Percentiles rank a stretch among this genome's conserved stretches.
Evolutionary conservation across 2,113 vertebrate genomes (phyloP).

Genomic region (Chunga burmeisteri): DNA sequence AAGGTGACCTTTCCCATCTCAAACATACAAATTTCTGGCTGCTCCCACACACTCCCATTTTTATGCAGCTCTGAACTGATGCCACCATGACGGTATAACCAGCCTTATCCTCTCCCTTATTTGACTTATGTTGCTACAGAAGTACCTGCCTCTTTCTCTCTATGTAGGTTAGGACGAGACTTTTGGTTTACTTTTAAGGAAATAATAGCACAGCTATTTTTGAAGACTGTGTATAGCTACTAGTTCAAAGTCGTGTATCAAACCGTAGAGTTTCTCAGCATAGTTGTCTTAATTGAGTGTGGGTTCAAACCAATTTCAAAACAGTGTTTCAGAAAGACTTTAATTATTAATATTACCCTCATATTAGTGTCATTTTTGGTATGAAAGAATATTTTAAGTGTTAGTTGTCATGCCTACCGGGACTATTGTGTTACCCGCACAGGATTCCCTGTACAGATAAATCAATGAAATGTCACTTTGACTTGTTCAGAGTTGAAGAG

Average conservation of each 20-base stretch:
- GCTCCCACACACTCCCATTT: background rate
- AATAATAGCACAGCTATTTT: slow-evolving; percentile 43
- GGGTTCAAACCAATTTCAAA: slow-evolving; percentile 48
- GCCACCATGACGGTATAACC: background rate
- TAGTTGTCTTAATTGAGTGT: background rate
- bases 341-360: slow-evolving; percentile 50
- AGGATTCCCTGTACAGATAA: background rate
- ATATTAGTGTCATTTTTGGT: background rate
- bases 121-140: background rate
- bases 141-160: slow-evolving; percentile 8
- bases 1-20: background rate
- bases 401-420: background rate
- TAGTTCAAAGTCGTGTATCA: slow-evolving; percentile 19
- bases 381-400: background rate
- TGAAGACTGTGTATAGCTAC: background rate
- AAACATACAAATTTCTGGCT: background rate
- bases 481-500: background rate
- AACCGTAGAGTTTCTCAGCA: background rate
- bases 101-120: background rate
- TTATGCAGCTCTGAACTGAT: background rate
- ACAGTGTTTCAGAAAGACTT: slow-evolving; percentile 11
- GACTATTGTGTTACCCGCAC: background rate
- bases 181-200: slow-evolving; percentile 36
- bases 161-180: background rate
- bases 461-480: background rate